Conservation (phyloP, 2,113 vertebrate genomes). For the Octodon degus region DNA sequence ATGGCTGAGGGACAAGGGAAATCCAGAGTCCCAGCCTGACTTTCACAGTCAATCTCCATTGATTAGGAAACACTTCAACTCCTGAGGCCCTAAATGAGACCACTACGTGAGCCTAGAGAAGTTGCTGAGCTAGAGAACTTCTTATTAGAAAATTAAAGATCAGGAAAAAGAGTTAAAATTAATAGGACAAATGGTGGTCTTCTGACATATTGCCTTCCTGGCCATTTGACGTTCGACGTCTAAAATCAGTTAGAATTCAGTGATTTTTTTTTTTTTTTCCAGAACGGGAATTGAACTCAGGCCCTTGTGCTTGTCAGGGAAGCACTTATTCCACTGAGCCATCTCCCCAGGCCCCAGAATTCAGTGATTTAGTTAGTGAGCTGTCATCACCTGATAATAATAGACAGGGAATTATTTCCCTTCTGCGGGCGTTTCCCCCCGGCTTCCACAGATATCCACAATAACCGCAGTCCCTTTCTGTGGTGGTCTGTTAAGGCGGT, state of each 20-base stretch:
- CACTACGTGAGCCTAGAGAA: slow-evolving; percentile 45
- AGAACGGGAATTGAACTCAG: no score
- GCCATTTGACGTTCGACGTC: slow-evolving; percentile 58
- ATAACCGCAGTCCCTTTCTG: slow-evolving; percentile 75
- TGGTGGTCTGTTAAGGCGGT: background rate
- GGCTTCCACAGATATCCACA: background rate
- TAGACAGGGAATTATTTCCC: slow-evolving; percentile 75
- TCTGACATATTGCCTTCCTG: slow-evolving; percentile 67
- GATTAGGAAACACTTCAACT: slow-evolving; percentile 37
- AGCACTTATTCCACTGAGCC: no score
- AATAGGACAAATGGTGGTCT: slow-evolving; percentile 62
- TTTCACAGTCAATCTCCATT: background rate
- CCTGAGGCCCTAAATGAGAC: background rate
- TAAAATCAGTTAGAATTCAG: slow-evolving; percentile 78
- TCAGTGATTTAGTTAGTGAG: slow-evolving; percentile 46
- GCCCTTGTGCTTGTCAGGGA: no score
- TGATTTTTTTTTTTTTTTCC: slow-evolving; percentile 21
- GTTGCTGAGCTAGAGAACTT: slow-evolving; percentile 49
- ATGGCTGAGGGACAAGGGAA: background rate
- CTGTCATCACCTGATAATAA: slow-evolving; percentile 78
- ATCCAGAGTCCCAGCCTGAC: background rate
- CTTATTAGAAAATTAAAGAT: slow-evolving; percentile 60
- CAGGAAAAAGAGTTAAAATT: slow-evolving; percentile 73
- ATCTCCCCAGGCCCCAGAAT: background rate
- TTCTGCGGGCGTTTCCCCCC: background rate